A percentile compares a stretch with the other conserved stretches of the same genome.
These are phyloP conservation scores for Eulimnadia texana DNA, from an alignment of 1,140 invertebrate species.

Conservation along the genomic window DNA sequence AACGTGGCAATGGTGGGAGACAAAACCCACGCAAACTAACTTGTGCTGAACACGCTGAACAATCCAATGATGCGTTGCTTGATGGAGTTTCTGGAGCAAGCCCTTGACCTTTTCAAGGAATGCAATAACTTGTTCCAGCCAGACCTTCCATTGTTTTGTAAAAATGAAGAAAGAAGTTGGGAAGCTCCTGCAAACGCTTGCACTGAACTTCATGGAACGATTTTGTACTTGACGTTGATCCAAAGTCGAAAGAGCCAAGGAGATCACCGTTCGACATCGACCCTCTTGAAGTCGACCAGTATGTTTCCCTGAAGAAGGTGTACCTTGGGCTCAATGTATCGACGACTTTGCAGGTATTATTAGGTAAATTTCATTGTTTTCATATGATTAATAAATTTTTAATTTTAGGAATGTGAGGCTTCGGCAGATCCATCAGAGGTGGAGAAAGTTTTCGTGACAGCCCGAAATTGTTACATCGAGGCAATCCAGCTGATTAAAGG, in stretches of 20 bases:
- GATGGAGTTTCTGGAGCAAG: slow-evolving; percentile 26
- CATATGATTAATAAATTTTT: background rate
- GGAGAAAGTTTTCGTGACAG: background rate
- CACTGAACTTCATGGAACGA: slow-evolving; percentile 18
- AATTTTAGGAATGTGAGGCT: background rate
- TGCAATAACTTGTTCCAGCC: slow-evolving; percentile 27
- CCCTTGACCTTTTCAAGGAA: slow-evolving; percentile 21
- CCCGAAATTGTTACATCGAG: background rate
- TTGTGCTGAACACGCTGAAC: slow-evolving; percentile 24
- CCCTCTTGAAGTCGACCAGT: background rate
- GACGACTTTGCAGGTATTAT: background rate
- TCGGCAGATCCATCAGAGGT: background rate
- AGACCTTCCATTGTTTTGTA: slow-evolving; percentile 22
- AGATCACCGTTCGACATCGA: background rate
- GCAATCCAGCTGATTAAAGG: background rate
- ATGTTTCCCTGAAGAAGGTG: background rate
- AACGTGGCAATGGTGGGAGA: slow-evolving; percentile 22
- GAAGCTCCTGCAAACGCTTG: slow-evolving; percentile 15
- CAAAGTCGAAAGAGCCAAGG: background rate
- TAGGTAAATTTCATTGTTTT: background rate
- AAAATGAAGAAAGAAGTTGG: slow-evolving; percentile 21
- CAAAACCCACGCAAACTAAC: slow-evolving; percentile 26
- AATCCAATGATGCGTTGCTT: slow-evolving; percentile 25
- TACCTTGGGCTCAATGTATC: background rate
- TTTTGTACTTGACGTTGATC: slow-evolving; percentile 17